These are phyloP conservation scores for Drosophila navojoa DNA, from an alignment of 1,140 invertebrate species.

Conservation along the genomic window DNA sequence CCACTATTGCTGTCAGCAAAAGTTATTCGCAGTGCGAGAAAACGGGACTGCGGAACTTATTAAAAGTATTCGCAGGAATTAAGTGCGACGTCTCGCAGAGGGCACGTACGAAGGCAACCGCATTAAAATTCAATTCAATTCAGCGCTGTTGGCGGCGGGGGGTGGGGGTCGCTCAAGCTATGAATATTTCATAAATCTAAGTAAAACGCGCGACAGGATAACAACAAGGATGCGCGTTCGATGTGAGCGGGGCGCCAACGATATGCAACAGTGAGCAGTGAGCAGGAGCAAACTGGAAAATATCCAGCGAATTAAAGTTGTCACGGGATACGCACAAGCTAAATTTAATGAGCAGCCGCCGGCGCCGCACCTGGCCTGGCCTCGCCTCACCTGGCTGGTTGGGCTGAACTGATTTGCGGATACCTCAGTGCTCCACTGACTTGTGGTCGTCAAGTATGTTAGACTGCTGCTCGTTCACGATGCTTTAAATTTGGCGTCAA, in stretches of 20 bases:
- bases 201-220: conserved; percentile 48
- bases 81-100: not conserved
- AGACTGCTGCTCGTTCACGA: no score
- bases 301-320: conserved; percentile 9
- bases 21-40: not conserved
- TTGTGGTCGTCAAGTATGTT: conserved; percentile 46
- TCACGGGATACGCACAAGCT: conserved; percentile 1
- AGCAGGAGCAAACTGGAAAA: conserved; percentile 1
- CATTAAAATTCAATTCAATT: conserved; percentile 18
- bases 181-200: conserved; percentile 67
- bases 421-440: conserved; percentile 7
- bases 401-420: not conserved
- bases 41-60: not conserved
- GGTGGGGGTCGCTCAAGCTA: conserved; percentile 7
- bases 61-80: conserved; percentile 8
- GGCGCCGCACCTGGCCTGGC: not conserved
- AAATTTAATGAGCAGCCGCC: conserved; percentile 25
- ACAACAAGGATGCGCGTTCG: not conserved
- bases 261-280: conserved; percentile 5
- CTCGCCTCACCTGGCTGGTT: not conserved
- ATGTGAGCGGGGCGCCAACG: conserved; percentile 2
- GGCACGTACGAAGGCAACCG: not conserved
- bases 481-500: no score
- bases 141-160: not conserved
- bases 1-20: not conserved